Conservation (phyloP, 2,113 vertebrate species). For the Heteronetta atricapilla region DNA sequence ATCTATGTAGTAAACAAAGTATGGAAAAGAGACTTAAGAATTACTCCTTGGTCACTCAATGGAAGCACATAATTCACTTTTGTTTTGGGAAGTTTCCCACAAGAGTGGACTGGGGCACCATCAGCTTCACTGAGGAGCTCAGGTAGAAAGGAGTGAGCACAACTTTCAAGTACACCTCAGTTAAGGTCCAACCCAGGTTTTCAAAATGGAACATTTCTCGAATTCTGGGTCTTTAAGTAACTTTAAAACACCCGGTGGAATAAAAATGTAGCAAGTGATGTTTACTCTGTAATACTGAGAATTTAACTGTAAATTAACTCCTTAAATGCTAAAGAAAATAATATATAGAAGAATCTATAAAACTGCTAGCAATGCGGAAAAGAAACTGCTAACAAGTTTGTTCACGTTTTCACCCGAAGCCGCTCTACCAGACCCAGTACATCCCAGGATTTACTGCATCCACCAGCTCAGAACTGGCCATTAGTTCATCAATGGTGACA, state of each 20-base stretch:
- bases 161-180: neutral
- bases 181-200: neutral
- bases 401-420: slow-evolving; percentile 19
- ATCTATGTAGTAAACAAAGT: neutral
- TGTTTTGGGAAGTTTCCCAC: neutral
- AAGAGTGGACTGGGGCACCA: neutral
- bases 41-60: neutral
- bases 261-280: neutral
- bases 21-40: neutral
- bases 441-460: slow-evolving; percentile 1
- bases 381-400: slow-evolving; percentile 12
- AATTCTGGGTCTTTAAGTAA: neutral
- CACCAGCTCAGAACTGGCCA: neutral
- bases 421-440: neutral
- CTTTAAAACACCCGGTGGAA: neutral
- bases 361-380: neutral
- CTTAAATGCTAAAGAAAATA: neutral
- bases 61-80: neutral
- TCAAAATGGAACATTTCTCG: neutral
- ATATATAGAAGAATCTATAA: neutral
- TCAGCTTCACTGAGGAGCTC: neutral
- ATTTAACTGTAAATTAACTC: neutral
- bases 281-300: neutral
- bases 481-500: neutral
- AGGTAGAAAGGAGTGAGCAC: neutral